Evolutionary conservation across 2,888 invertebrate species (phyloP).

Genomic region (Glaucopsyche alexis): DNA sequence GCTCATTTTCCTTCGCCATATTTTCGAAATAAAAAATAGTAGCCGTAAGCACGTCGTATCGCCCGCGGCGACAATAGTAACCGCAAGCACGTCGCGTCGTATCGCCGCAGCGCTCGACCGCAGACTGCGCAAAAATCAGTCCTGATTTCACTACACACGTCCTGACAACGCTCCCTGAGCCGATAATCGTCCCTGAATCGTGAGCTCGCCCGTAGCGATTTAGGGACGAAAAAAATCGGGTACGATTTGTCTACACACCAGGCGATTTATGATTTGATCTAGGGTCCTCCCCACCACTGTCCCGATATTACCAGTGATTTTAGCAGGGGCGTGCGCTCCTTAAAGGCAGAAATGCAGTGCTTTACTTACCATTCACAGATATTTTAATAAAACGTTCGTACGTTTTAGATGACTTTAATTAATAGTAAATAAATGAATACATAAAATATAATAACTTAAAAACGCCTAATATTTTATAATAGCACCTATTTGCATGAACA

Average conservation of each 20-base stretch:
- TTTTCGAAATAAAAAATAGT: slow-evolving; percentile 22
- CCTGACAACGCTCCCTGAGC: slow-evolving; percentile 9
- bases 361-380: too few relatives aligned
- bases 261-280: neutral
- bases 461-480: too few relatives aligned
- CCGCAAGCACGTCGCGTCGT: neutral
- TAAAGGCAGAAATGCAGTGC: too few relatives aligned
- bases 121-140: slow-evolving; percentile 9
- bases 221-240: slow-evolving; percentile 9
- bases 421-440: too few relatives aligned
- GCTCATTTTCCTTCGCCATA: slow-evolving; percentile 29
- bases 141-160: slow-evolving; percentile 9
- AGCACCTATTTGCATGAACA: too few relatives aligned
- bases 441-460: too few relatives aligned
- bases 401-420: too few relatives aligned
- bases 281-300: slow-evolving; percentile 3
- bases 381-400: too few relatives aligned
- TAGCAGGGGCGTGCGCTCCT: slow-evolving; percentile 7
- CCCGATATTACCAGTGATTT: slow-evolving; percentile 9
- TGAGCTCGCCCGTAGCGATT: slow-evolving; percentile 9
- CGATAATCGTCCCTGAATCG: slow-evolving; percentile 9
- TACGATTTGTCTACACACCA: slow-evolving; percentile 22
- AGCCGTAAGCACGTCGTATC: slow-evolving; percentile 12
- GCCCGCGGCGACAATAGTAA: neutral
- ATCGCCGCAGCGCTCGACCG: neutral